Evolutionary conservation across 2,113 vertebrate species (phyloP).

Genomic region (Microtus richardsoni): DNA sequence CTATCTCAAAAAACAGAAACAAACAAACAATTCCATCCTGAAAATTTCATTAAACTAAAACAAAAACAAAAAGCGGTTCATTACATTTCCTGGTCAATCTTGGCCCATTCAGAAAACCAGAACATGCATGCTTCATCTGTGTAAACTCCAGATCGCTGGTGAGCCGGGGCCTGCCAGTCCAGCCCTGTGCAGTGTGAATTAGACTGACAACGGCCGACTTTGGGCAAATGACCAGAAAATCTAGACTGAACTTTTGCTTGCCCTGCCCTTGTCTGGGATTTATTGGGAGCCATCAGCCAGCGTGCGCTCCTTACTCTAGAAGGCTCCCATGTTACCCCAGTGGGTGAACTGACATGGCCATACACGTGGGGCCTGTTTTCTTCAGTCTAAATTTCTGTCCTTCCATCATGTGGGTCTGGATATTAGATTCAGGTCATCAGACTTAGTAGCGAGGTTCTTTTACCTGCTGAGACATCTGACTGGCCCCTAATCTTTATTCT

Average conservation of each 20-base stretch:
- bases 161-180: not conserved
- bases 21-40: not conserved
- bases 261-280: not conserved
- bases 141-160: not conserved
- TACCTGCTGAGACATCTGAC: not conserved
- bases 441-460: not conserved
- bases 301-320: not conserved
- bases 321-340: not conserved
- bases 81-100: conserved; percentile 43
- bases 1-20: no score
- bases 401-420: not conserved
- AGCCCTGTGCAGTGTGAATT: conserved; percentile 2
- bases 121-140: not conserved
- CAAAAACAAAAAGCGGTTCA: not conserved
- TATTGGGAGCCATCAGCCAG: not conserved
- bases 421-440: not conserved
- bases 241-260: not conserved
- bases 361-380: not conserved
- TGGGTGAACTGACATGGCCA: not conserved
- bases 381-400: not conserved
- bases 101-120: not conserved
- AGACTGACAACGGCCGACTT: conserved; percentile 38
- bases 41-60: not conserved
- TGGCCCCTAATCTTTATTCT: not conserved
- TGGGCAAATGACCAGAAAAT: not conserved